Conservation (phyloP, 2,888 invertebrate species). For the Drosophila setosimentum region DNA sequence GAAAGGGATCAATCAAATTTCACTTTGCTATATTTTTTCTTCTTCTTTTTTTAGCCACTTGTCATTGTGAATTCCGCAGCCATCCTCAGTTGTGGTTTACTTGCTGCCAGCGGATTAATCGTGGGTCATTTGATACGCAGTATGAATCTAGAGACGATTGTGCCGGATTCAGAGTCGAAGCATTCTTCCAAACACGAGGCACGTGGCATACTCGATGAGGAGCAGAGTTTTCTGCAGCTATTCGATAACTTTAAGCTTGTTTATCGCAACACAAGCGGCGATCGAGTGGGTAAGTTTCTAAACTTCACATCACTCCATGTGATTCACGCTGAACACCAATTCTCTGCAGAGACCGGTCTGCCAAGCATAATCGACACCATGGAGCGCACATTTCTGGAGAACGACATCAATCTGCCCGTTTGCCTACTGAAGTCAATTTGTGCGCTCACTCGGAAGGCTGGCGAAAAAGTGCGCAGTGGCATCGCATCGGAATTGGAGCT, state of each 20-base stretch:
- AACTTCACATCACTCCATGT: accelerated
- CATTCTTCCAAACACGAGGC: background rate
- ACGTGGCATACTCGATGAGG: slow-evolving; percentile 39
- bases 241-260: slow-evolving; percentile 77
- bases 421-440: slow-evolving; percentile 88
- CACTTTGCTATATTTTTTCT: background rate
- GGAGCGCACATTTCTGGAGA: slow-evolving; percentile 86
- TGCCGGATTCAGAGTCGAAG: slow-evolving; percentile 23
- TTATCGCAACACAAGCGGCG: slow-evolving; percentile 74
- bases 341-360: slow-evolving; percentile 69
- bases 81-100: slow-evolving; percentile 68
- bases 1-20: background rate
- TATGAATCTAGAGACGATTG: slow-evolving; percentile 56
- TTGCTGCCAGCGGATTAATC: slow-evolving; percentile 64
- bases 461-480: slow-evolving; percentile 77
- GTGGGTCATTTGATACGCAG: slow-evolving; percentile 68
- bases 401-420: slow-evolving; percentile 88
- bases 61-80: slow-evolving; percentile 76
- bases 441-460: slow-evolving; percentile 85
- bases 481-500: slow-evolving; percentile 85
- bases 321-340: background rate
- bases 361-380: slow-evolving; percentile 84
- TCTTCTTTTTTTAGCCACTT: slow-evolving; percentile 70
- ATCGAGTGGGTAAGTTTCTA: slow-evolving; percentile 63
- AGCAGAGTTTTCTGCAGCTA: slow-evolving; percentile 40